Conservation (phyloP, 2,888 invertebrate species). For the Dolomedes plantarius region DNA sequence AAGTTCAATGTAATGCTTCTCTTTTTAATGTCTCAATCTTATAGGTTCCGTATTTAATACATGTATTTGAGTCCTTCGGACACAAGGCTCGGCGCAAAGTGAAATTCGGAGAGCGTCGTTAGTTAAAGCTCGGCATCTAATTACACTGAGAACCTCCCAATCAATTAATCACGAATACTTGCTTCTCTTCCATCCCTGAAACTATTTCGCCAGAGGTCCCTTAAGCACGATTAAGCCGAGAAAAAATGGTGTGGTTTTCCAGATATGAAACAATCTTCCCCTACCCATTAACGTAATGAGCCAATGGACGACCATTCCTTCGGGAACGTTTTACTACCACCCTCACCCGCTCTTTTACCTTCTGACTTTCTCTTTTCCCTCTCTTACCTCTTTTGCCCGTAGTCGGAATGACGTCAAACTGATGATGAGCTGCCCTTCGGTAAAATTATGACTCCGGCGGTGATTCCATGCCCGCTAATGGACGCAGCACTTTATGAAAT, state of each 20-base stretch:
- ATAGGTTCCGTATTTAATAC: no score
- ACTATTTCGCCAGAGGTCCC: conserved; percentile 4
- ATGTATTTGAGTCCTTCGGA: no score
- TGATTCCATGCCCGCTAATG: conserved; percentile 13
- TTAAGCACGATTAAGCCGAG: conserved; percentile 1
- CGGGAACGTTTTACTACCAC: conserved; percentile 23
- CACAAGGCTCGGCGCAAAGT: no score
- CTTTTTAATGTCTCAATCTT: no score
- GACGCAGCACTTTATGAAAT: conserved; percentile 25
- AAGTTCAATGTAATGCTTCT: no score
- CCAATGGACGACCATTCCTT: conserved; percentile 29
- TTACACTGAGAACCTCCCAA: background rate
- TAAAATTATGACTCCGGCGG: conserved; percentile 11
- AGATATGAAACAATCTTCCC: conserved; percentile 45
- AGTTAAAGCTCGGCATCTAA: conserved; percentile 21
- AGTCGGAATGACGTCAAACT: conserved; percentile 11
- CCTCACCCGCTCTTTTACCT: background rate
- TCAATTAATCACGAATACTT: conserved; percentile 5
- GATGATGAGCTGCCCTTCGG: conserved; percentile 17
- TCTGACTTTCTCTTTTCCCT: background rate
- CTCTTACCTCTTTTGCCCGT: conserved; percentile 12
- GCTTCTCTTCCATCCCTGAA: background rate
- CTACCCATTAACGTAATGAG: conserved; percentile 48
- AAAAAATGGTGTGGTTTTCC: conserved; percentile 20
- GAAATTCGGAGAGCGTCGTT: no score